A percentile compares a stretch with the other conserved stretches of the same genome.
These are phyloP conservation scores for Tinamus major DNA, from an alignment of 2,797 vertebrate species.

Conservation along the genomic window DNA sequence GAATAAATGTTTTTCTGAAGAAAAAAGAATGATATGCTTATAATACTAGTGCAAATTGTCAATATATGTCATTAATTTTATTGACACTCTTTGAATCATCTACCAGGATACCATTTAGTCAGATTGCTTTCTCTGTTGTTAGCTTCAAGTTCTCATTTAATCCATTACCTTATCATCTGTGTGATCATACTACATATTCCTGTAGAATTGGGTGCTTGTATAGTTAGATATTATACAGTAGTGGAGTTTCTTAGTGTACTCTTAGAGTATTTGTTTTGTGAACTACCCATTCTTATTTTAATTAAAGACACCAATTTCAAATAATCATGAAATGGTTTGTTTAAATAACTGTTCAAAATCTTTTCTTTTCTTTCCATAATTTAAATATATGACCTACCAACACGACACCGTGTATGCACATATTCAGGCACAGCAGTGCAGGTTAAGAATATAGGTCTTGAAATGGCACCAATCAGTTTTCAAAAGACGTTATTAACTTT, in stretches of 20 bases:
- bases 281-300: not conserved
- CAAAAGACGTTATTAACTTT: not conserved
- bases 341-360: not conserved
- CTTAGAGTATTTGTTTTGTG: not conserved
- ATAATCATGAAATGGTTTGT: not conserved
- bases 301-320: not conserved
- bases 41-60: not conserved
- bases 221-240: not conserved
- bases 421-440: not conserved
- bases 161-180: not conserved
- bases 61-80: not conserved
- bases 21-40: not conserved
- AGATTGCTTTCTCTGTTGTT: not conserved
- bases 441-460: not conserved
- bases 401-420: rapidly evolving
- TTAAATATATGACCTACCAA: not conserved
- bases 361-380: not conserved
- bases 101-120: not conserved
- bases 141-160: not conserved
- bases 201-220: not conserved
- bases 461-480: not conserved
- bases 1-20: not conserved
- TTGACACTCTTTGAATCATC: not conserved
- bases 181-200: not conserved
- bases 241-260: not conserved